phyloP scores from a whole-genome alignment of 2,888 invertebrate genomes.

The Autographa gamma region DNA sequence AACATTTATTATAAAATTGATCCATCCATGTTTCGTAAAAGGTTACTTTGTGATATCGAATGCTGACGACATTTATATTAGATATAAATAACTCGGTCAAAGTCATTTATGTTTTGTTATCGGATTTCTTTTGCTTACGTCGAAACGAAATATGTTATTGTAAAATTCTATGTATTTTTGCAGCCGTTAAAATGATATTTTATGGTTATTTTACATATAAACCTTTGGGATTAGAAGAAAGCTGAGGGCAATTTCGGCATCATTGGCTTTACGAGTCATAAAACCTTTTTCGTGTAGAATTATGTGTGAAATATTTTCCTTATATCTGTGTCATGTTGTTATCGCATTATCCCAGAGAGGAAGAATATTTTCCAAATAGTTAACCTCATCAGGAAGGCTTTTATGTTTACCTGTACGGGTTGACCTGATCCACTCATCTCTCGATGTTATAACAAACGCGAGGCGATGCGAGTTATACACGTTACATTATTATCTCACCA shows the following conservation, averaged over 20 bases:
- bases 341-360: conserved; percentile 57
- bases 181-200: conserved; percentile 45
- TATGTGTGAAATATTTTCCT: conserved; percentile 68
- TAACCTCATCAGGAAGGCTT: conserved; percentile 51
- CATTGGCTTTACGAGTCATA: conserved; percentile 81
- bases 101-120: conserved; percentile 3
- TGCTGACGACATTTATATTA: background rate
- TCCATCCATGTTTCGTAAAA: conserved; percentile 1
- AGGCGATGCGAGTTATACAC: background rate
- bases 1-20: conserved; percentile 20
- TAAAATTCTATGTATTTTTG: conserved; percentile 43
- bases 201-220: conserved; percentile 60
- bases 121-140: conserved; percentile 13
- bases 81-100: conserved; percentile 7
- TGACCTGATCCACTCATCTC: conserved; percentile 15
- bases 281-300: conserved; percentile 76
- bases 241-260: conserved; percentile 76
- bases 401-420: conserved; percentile 39
- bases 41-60: background rate
- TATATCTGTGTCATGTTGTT: conserved; percentile 57
- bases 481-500: conserved; percentile 1
- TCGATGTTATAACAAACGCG: background rate
- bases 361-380: conserved; percentile 59
- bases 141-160: conserved; percentile 24
- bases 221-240: conserved; percentile 61